Evolutionary conservation across 1,140 invertebrate genomes (phyloP), one percentile per base, ranked within the genome.

Genomic region (Chelonus insularis): DNA sequence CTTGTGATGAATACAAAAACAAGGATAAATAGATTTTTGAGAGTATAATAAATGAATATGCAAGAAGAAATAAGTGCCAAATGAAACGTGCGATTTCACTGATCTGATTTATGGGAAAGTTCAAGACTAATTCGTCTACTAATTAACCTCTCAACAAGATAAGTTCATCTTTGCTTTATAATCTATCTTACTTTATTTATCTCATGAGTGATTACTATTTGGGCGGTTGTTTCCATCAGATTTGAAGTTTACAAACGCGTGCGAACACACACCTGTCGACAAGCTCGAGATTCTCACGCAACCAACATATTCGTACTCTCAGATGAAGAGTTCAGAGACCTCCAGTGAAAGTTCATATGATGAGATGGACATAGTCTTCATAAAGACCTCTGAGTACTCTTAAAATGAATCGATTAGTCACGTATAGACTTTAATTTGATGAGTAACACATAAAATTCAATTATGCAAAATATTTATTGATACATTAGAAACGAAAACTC

Each of bases 281-380:
- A 14, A 4, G 11, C 7, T 29, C 6, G 8, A 7, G 37, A 43
- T n/a, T 20, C 11, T 11, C 21, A 12, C 45, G n/a, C 11, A 23
- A 20, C 5, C 41, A 43, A 18, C 14, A 43, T 18, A 29, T 43
- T 14, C 36, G 14, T 54, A 54, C 14, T 9, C 12, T 39, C 4
- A 43, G 7, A 52, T 48, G 55, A 32, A 41, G 64, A 59, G 73
- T 74, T 75, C 73, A 74, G 62, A 68, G 72, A 75, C 71, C 72
- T 64, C 64, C 60, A 74, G 72, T 75, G 72, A 75, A 75, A 75
- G 73, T 73, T 66, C 60, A 68, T 32, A 12, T 57, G 39, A 62
- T 51, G 57, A 45, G 54, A 41, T 16, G 16, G 43, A 11, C 2
- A 2, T 39, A n/a, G 9, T n/a, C 37, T 39, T 39, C 37, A 39